These are phyloP conservation scores for Folsomia manolachei DNA, from an alignment of 2,888 invertebrate genomes.

Conservation along the genomic window DNA sequence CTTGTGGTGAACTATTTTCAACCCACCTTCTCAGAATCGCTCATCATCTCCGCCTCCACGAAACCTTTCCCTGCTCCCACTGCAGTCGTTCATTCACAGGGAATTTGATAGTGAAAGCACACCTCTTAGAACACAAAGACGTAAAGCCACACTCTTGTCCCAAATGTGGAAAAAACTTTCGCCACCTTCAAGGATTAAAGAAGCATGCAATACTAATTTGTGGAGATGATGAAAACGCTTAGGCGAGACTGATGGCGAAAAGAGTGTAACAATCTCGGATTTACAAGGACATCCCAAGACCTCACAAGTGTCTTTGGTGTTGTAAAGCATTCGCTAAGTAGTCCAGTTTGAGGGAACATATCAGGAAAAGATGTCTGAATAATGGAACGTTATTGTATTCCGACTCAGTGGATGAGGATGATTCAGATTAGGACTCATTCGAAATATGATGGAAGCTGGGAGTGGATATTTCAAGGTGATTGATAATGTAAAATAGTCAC, in stretches of 20 bases:
- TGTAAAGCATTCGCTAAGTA: too few relatives aligned
- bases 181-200: neutral
- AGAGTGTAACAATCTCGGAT: neutral
- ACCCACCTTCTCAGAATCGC: neutral
- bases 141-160: neutral
- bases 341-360: too few relatives aligned
- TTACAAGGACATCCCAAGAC: too few relatives aligned
- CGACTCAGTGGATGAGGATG: too few relatives aligned
- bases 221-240: neutral
- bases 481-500: too few relatives aligned
- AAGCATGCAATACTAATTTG: neutral
- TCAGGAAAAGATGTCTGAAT: too few relatives aligned
- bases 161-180: neutral
- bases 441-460: too few relatives aligned
- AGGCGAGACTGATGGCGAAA: neutral
- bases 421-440: too few relatives aligned
- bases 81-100: neutral
- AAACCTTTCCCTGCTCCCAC: neutral
- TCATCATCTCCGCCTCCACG: neutral
- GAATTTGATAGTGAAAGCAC: neutral
- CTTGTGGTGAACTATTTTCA: neutral
- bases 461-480: too few relatives aligned
- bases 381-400: too few relatives aligned
- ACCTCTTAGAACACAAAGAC: neutral
- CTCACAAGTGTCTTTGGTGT: too few relatives aligned